phyloP scores from a whole-genome alignment of 2,797 vertebrate species.

The Phylloscopus collybita region DNA sequence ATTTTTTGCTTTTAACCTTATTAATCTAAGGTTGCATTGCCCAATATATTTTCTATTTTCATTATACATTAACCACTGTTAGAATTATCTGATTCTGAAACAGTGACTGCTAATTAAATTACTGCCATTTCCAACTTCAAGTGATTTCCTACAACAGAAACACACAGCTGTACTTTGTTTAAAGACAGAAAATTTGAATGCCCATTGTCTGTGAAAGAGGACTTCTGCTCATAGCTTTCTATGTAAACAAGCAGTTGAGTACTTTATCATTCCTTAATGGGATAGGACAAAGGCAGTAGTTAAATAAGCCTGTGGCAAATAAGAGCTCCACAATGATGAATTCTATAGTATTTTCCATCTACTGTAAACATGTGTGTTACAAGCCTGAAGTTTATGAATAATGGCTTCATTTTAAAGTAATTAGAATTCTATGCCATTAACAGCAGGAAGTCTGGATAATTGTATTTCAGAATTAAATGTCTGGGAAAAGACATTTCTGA shows the following conservation, averaged over 20 bases:
- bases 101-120: background rate
- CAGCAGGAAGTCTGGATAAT: conserved; percentile 78
- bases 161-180: background rate
- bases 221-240: conserved; percentile 8
- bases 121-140: background rate
- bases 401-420: conserved; percentile 80
- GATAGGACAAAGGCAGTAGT: conserved; percentile 38
- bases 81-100: background rate
- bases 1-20: background rate
- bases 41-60: conserved; percentile 1
- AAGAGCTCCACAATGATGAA: conserved; percentile 28
- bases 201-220: background rate
- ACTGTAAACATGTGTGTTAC: conserved; percentile 67
- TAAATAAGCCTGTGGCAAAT: conserved; percentile 47
- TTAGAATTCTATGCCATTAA: conserved; percentile 78
- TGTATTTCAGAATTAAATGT: conserved; percentile 78
- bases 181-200: background rate
- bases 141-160: background rate
- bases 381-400: conserved; percentile 73
- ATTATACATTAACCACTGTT: background rate
- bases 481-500: conserved; percentile 75
- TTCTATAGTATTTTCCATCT: conserved; percentile 51
- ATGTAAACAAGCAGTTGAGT: conserved; percentile 19
- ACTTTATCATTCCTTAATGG: conserved; percentile 46
- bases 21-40: background rate